Evolutionary conservation across 1,140 invertebrate genomes (phyloP).

Genomic region (Platyura marginata): DNA sequence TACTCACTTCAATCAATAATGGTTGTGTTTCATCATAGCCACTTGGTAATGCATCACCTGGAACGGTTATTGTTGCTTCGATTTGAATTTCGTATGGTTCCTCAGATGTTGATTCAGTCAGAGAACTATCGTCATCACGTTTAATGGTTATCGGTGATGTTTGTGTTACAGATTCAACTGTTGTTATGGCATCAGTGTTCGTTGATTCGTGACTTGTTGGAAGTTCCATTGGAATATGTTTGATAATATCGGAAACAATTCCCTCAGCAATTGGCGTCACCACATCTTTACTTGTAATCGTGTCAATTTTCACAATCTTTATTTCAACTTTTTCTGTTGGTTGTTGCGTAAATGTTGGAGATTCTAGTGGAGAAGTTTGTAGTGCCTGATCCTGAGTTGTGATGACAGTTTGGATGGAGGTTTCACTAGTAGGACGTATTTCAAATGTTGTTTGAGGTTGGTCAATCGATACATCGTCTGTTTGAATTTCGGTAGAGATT

Average conservation of each 20-base stretch:
- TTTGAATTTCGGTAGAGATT: conserved; percentile 16
- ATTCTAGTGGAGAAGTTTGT: conserved; percentile 30
- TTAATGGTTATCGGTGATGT: conserved; percentile 19
- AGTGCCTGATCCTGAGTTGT: conserved; percentile 27
- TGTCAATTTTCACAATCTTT: conserved; percentile 1
- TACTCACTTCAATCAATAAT: conserved; percentile 6
- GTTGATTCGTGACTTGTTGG: conserved; percentile 14
- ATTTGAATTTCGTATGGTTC: conserved; percentile 43
- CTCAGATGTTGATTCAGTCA: conserved; percentile 22
- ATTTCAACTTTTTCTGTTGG: no score
- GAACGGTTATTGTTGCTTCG: conserved; percentile 36
- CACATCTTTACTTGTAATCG: conserved; percentile 9
- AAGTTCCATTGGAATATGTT: conserved; percentile 13
- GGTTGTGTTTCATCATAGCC: conserved; percentile 5
- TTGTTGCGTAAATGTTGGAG: no score
- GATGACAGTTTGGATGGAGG: conserved; percentile 33
- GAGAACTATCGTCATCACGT: conserved; percentile 9
- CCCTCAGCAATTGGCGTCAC: conserved; percentile 17
- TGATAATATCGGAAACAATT: conserved; percentile 18
- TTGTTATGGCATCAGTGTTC: conserved; percentile 13
- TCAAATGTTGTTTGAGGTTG: conserved; percentile 5
- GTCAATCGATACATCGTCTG: conserved; percentile 10
- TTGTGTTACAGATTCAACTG: conserved; percentile 24
- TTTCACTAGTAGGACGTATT: conserved; percentile 27
- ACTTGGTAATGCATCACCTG: conserved; percentile 19